phyloP scores from a whole-genome alignment of 2,888 invertebrate species.

The Anthrax anthrax region DNA sequence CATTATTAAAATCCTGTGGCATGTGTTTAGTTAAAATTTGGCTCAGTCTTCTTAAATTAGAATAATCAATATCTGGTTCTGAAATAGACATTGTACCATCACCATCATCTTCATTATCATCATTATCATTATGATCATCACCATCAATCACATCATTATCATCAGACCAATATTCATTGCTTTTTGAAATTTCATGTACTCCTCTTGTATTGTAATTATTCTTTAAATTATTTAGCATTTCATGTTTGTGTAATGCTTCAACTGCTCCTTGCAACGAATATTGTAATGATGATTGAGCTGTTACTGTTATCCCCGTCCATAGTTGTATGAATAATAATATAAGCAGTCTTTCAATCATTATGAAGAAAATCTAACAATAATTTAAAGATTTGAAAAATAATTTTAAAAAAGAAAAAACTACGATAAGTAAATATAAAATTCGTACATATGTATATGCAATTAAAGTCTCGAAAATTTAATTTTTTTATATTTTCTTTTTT shows the following conservation, averaged over 20 bases:
- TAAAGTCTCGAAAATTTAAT: too few species aligned
- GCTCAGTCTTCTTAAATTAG: constrained; percentile 23
- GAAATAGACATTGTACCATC: too few species aligned
- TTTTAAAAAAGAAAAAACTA: too few species aligned
- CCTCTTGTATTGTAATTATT: too few species aligned
- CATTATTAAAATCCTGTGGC: constrained; percentile 25
- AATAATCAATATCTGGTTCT: neutral
- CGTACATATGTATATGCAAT: too few species aligned
- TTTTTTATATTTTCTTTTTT: too few species aligned
- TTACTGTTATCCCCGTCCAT: constrained; percentile 10
- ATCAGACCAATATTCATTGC: constrained; percentile 11
- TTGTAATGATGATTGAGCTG: constrained; percentile 21
- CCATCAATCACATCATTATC: too few species aligned
- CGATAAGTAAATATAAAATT: too few species aligned
- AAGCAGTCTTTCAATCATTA: constrained; percentile 14
- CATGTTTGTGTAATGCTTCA: constrained; percentile 32
- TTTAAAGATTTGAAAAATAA: too few species aligned
- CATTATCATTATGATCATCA: too few species aligned
- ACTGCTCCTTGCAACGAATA: constrained; percentile 33
- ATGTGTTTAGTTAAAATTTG: constrained; percentile 30
- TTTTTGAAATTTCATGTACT: constrained; percentile 1
- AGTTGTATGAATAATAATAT: constrained; percentile 12
- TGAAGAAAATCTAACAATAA: constrained; percentile 18
- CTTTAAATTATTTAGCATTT: constrained; percentile 19
- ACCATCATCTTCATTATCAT: too few species aligned